phyloP scores from a whole-genome alignment of 1,140 invertebrate species.

The Cotesia chilonis region DNA sequence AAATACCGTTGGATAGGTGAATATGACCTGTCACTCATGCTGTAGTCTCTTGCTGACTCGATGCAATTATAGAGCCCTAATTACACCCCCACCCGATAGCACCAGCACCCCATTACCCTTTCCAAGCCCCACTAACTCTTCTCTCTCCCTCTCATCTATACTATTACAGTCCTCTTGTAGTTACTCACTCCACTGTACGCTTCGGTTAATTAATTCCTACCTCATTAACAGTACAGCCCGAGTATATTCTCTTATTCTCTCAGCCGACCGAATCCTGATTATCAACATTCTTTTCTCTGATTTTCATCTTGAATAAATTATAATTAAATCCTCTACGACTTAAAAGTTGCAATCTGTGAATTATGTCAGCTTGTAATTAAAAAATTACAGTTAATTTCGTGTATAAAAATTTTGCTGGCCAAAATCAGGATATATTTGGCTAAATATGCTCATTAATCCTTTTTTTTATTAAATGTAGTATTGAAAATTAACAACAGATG shows the following conservation, averaged over 20 bases:
- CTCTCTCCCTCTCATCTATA: neutral
- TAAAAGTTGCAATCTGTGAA: too few species aligned
- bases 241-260: slow-evolving; percentile 34
- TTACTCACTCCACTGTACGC: neutral
- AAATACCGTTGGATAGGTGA: neutral
- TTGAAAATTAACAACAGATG: too few species aligned
- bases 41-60: slow-evolving; percentile 46
- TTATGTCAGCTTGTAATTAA: too few species aligned
- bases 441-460: too few species aligned
- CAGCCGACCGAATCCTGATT: slow-evolving; percentile 40
- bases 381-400: too few species aligned
- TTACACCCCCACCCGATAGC: slow-evolving; percentile 42
- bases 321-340: neutral
- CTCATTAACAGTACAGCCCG: slow-evolving; percentile 53
- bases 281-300: neutral
- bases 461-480: too few species aligned
- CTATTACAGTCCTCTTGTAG: neutral
- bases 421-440: too few species aligned
- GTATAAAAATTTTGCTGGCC: too few species aligned
- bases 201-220: slow-evolving; percentile 61
- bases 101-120: neutral
- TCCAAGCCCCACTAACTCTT: slow-evolving; percentile 20
- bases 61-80: slow-evolving; percentile 61
- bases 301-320: neutral
- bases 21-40: slow-evolving; percentile 23